phyloP scores from a whole-genome alignment of 2,113 vertebrate species.

The Isichthys henryi region DNA sequence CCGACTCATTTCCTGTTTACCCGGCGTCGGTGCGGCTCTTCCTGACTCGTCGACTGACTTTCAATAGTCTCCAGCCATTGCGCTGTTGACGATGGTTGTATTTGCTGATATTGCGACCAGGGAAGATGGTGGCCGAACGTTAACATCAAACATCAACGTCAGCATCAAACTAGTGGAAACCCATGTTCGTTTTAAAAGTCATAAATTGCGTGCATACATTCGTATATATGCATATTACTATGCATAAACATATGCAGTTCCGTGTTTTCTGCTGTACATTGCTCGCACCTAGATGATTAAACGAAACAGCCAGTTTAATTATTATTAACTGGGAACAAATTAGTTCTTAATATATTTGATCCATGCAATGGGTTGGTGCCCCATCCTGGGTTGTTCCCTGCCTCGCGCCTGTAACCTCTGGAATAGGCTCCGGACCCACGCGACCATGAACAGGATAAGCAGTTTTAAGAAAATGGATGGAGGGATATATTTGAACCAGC shows the following conservation, averaged over 20 bases:
- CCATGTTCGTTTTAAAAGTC: not conserved
- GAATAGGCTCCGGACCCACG: no score
- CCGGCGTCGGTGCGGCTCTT: constrained; percentile 57
- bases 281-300: not conserved
- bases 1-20: constrained; percentile 1
- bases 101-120: not conserved
- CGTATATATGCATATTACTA: not conserved
- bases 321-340: not conserved
- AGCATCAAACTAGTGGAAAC: not conserved
- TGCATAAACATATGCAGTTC: not conserved
- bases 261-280: not conserved
- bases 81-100: not conserved
- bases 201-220: not conserved
- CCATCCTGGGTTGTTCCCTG: no score
- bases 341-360: not conserved
- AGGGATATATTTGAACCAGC: not conserved
- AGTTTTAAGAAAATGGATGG: no score
- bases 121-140: not conserved
- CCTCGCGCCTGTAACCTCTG: no score
- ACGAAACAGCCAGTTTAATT: not conserved
- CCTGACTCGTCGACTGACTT: constrained; percentile 12
- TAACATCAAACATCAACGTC: no score
- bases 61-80: not conserved
- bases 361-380: no score
- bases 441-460: no score